Evolutionary conservation across 2,113 vertebrate genomes (phyloP).

Genomic region (Caranx ignobilis): DNA sequence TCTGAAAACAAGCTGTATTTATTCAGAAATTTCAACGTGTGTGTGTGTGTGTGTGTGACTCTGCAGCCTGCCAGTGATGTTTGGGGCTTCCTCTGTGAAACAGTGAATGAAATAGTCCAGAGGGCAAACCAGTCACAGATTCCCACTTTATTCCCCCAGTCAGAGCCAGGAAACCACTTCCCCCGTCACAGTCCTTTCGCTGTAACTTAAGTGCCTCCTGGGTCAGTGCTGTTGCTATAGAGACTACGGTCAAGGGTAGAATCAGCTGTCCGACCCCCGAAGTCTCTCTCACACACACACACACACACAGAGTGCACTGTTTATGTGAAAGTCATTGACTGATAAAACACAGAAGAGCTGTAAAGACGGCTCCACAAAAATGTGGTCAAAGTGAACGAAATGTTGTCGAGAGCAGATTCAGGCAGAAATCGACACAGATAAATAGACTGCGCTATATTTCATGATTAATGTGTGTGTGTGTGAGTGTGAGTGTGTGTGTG

Average conservation of each 20-base stretch:
- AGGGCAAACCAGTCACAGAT: slow-evolving; percentile 44
- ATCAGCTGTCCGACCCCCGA: slow-evolving; percentile 6
- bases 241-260: slow-evolving; percentile 46
- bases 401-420: not conserved
- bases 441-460: not conserved
- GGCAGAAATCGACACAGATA: not conserved
- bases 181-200: slow-evolving; percentile 47
- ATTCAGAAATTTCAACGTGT: slow-evolving; percentile 43
- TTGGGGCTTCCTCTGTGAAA: slow-evolving; percentile 32
- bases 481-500: not conserved
- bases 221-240: slow-evolving; percentile 68
- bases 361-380: not conserved
- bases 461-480: slow-evolving; percentile 1
- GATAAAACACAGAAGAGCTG: not conserved
- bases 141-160: slow-evolving; percentile 49
- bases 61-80: slow-evolving; percentile 47
- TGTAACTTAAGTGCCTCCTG: slow-evolving; percentile 55
- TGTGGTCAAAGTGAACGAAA: not conserved
- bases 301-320: slow-evolving; percentile 25
- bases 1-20: slow-evolving; percentile 28
- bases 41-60: slow-evolving; percentile 62
- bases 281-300: slow-evolving; percentile 20
- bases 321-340: not conserved
- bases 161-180: slow-evolving; percentile 65
- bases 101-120: slow-evolving; percentile 68